Evolutionary conservation across 2,888 invertebrate species (phyloP), one percentile per base, ranked within the genome.

Genomic region (Hirtodrosophila confusa): DNA sequence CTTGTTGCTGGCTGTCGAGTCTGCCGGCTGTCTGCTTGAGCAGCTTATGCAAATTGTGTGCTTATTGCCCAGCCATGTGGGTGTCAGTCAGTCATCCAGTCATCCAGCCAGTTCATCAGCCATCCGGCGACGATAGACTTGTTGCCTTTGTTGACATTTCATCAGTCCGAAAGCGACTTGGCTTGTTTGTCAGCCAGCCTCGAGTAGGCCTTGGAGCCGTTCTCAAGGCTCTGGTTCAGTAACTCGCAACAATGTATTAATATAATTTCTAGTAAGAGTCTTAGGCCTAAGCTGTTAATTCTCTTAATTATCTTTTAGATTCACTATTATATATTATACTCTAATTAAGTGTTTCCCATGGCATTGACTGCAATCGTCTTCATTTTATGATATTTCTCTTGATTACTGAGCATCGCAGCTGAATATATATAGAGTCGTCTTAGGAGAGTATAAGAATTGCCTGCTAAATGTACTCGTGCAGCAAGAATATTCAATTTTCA

Each of bases 1-100:
- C 64, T 65, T 65, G 61, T 65, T 64, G 64, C 53, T 48, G 37
- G 29, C 50, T 50, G 49, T 35, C 23, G 12, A 17, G 44, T 29
- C 51, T 65, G 49, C 17, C 17, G 17, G 17, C 17, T 17, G 54
- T 61, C 74, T 62, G 55, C 51, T 62, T 67, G 78, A 68, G 86
- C 84, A 80, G 82, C 82, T 82, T 82, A 82, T 82, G 82, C 82
- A 88, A 82, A 88, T 82, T 88, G 88, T 77, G 78, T 80, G 77
- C 77, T 77, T 77, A 77, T 77, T 77, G 77, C 80, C 80, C 75
- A 65, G 80, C 73, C 76, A 83, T 88, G 80, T 80, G 80, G 80
- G 88, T 88, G 80, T 86, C 80, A 87, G 83, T 55, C 44, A 71
- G 70, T 69, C 69, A 66, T 11, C 56, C 60, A 75, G 77, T 36